Percentiles rank a stretch among this genome's conserved stretches.
Conservation (phyloP, 2,888 invertebrate genomes). For the Flexamia atlantica region DNA sequence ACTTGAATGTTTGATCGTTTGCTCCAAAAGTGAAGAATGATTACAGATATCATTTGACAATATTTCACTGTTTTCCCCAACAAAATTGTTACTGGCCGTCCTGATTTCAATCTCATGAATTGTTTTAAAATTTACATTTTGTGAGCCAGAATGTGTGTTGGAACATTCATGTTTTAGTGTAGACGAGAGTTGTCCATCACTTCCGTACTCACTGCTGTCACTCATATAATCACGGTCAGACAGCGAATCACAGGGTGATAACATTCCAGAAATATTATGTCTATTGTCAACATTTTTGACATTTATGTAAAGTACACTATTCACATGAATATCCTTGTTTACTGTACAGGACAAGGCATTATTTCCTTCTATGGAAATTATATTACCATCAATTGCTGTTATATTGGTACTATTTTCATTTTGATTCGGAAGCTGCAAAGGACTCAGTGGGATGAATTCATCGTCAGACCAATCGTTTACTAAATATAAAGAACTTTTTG, state of each 20-base stretch:
- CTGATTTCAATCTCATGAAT: not conserved
- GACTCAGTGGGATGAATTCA: conserved; percentile 14
- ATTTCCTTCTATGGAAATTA: conserved; percentile 1
- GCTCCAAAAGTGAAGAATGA: not conserved
- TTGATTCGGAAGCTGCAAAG: not conserved
- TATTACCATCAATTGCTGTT: not conserved
- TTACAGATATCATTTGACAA: not conserved
- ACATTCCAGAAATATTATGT: not conserved
- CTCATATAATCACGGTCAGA: conserved; percentile 44
- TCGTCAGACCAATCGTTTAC: not conserved
- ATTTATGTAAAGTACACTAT: not conserved
- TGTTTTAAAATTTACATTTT: not conserved
- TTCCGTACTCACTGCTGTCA: not conserved
- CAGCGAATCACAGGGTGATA: conserved; percentile 11
- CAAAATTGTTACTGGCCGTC: no score
- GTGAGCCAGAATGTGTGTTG: not conserved
- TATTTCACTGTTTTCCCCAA: no score
- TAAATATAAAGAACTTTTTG: not conserved
- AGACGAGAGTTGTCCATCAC: not conserved
- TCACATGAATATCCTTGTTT: not conserved
- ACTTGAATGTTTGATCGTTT: not conserved
- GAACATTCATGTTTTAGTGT: not conserved
- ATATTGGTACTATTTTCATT: not conserved
- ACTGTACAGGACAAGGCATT: not conserved
- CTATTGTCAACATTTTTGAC: not conserved